Evolutionary conservation across 2,888 invertebrate genomes (phyloP), one percentile per base, ranked within the genome.

Genomic region (Epsilonema sp.): DNA sequence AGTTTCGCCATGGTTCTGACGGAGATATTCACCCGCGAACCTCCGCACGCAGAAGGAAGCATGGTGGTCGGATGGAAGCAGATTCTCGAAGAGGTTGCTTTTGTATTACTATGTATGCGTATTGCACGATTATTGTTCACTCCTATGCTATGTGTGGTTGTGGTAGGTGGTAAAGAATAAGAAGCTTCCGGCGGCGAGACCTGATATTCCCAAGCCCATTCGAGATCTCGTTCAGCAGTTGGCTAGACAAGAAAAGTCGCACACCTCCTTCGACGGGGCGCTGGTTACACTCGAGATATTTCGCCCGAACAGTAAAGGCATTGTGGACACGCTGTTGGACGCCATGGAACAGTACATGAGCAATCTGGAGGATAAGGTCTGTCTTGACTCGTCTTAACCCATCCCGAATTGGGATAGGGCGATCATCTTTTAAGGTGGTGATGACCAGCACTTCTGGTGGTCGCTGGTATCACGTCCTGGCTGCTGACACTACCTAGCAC

Each of bases 261-360:
- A 31, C 11, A 31, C 16, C 16, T 31, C 31, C 16, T 31, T 31
- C 31, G 31, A 31, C 11, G 31, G 31, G 11, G 31, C 31, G 11
- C 8, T 13, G 11, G 16, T 31, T 8, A 31, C 31, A 16, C 16
- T 31, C 11, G 11, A 31, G 16, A 31, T 31, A 31, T 13, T 13
- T 16, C 31, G 31, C 8, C 31, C 31, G 31, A 8, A 31, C 16
- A 31, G 16, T 16, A 31, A 31, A 31, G 57, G 61, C 3, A 54
- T 66, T 16, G 46, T 65, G 24, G 66, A 66, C 49, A 57, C 56
- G 37, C 63, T 66, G 57, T 62, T 65, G 55, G 57, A 59, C 21
- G 55, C 61, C 3, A 55, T 65, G 52, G 64, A 66, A 44, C 55
- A 55, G 24, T 64, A 65, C 50, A 56, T 59, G 5, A 36, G 41